phyloP scores from a whole-genome alignment of 2,888 invertebrate species.

The Tipula confusa region DNA sequence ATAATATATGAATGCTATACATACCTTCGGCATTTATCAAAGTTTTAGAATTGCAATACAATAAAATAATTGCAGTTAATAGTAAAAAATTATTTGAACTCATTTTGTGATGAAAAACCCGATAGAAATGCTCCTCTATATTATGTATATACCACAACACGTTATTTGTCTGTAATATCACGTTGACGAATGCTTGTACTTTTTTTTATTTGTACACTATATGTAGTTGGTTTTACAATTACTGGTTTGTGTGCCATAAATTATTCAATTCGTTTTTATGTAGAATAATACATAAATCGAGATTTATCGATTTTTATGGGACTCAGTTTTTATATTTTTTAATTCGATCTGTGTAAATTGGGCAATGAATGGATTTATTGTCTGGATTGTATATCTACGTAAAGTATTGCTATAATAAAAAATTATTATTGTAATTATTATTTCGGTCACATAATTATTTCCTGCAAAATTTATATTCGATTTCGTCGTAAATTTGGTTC shows the following conservation, averaged over 20 bases:
- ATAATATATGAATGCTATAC: neutral
- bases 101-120: neutral
- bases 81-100: neutral
- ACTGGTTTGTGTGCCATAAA: neutral
- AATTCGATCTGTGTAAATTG: neutral
- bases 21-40: neutral
- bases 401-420: neutral
- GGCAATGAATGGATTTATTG: neutral
- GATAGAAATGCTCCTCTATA: neutral
- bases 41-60: neutral
- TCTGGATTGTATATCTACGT: neutral
- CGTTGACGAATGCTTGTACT: neutral
- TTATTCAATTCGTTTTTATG: neutral
- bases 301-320: slow-evolving; percentile 20
- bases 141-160: neutral
- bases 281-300: neutral
- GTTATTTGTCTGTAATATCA: too few species aligned
- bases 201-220: neutral
- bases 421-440: neutral
- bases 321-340: neutral
- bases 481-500: neutral
- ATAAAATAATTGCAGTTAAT: neutral
- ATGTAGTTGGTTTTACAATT: neutral
- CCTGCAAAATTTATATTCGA: neutral
- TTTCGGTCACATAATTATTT: neutral